These are phyloP conservation scores for Rafetus swinhoei DNA, from an alignment of 2,113 vertebrate species.

Conservation along the genomic window DNA sequence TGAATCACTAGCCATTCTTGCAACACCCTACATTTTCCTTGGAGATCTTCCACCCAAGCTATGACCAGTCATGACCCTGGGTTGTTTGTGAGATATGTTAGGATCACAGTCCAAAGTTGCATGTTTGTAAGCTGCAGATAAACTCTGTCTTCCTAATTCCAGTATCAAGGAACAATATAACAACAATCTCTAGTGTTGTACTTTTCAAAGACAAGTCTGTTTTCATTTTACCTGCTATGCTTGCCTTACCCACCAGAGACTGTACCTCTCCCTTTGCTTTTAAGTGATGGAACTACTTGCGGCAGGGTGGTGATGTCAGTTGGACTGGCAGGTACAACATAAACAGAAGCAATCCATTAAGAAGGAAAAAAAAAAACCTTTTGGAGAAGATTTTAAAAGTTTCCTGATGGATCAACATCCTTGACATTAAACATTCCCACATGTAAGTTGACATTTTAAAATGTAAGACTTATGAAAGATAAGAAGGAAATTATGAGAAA, in stretches of 20 bases:
- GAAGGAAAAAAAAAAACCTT: neutral
- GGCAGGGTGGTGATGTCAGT: neutral
- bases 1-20: neutral
- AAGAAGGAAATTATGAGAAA: conserved; percentile 81
- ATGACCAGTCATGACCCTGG: neutral
- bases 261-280: neutral
- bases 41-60: neutral
- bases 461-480: conserved; percentile 76
- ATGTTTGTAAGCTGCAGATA: neutral
- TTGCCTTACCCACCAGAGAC: neutral
- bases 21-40: neutral
- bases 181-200: neutral
- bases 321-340: conserved; percentile 9
- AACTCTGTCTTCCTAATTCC: neutral
- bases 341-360: conserved; percentile 32
- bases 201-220: neutral
- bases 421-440: conserved; percentile 78
- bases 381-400: conserved; percentile 60
- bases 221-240: neutral
- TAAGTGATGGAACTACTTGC: neutral
- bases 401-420: conserved; percentile 66
- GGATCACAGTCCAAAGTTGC: neutral
- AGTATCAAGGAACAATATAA: neutral
- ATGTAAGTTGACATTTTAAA: conserved; percentile 76
- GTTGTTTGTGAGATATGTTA: neutral